Conservation (phyloP, 1,140 invertebrate genomes). For the Euura lappo region DNA sequence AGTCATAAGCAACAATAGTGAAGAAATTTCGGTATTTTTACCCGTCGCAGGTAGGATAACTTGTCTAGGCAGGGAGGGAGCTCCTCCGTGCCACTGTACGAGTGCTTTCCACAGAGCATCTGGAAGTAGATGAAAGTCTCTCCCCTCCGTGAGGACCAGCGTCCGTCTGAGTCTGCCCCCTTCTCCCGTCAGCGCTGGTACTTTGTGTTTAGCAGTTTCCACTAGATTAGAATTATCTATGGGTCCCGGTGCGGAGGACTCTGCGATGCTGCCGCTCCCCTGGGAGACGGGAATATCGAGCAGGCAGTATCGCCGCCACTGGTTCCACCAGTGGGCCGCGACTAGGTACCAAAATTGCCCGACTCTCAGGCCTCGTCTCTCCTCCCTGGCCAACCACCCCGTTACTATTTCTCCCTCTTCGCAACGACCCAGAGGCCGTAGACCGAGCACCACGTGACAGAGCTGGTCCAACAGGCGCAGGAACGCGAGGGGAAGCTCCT, state of each 20-base stretch:
- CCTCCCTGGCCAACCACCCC: constrained; percentile 80
- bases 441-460: constrained; percentile 86
- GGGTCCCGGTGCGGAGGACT: constrained; percentile 70
- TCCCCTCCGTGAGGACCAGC: constrained; percentile 70
- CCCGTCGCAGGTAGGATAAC: constrained; percentile 57
- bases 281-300: constrained; percentile 52
- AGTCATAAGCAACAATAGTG: too few relatives aligned
- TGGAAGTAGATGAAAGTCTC: constrained; percentile 85
- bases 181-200: constrained; percentile 81
- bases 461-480: constrained; percentile 83
- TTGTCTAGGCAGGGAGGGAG: constrained; percentile 81
- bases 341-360: constrained; percentile 90
- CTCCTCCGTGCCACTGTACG: constrained; percentile 83
- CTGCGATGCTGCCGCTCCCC: constrained; percentile 66
- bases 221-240: constrained; percentile 80
- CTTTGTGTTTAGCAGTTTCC: constrained; percentile 67
- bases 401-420: constrained; percentile 83
- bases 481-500: constrained; percentile 72
- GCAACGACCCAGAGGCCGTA: constrained; percentile 77
- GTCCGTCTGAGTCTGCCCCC: constrained; percentile 80
- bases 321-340: constrained; percentile 81
- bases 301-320: constrained; percentile 62
- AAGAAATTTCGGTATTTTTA: background rate
- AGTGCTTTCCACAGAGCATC: constrained; percentile 86
- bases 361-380: constrained; percentile 72